Evolutionary conservation across 2,113 vertebrate species (phyloP).

Genomic region (Ariopsis seemanni): DNA sequence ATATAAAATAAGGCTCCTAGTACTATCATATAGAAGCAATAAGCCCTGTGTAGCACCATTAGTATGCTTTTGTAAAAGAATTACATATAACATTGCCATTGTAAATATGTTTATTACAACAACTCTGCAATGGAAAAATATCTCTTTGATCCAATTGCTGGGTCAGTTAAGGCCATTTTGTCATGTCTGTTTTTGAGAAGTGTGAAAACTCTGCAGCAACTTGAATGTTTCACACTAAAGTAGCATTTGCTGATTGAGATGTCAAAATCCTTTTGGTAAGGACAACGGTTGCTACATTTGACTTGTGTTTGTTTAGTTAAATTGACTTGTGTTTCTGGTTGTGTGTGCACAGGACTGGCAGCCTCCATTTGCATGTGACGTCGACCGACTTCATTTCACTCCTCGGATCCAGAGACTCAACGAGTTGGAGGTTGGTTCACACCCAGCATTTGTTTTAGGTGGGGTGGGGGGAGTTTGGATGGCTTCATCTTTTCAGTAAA

Average conservation of each 20-base stretch:
- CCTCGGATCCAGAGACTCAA: slow-evolving; percentile 97
- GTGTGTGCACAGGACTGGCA: slow-evolving; percentile 87
- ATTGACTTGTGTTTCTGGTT: slow-evolving; percentile 11
- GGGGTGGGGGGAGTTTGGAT: background rate
- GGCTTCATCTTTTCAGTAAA: background rate
- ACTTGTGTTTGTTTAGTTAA: slow-evolving; percentile 23
- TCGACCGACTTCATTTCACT: slow-evolving; percentile 96
- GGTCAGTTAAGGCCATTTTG: slow-evolving; percentile 1
- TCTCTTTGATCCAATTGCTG: background rate
- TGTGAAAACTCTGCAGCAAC: background rate
- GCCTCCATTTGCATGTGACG: slow-evolving; percentile 95
- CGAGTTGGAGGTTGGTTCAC: slow-evolving; percentile 87
- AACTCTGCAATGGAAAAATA: background rate
- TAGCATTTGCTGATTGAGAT: background rate
- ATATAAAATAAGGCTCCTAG: background rate
- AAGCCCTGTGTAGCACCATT: no score
- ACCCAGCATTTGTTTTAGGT: background rate
- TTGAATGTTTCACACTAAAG: background rate
- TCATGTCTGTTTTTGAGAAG: background rate
- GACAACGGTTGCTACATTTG: background rate
- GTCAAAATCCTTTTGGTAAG: background rate
- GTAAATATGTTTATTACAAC: background rate
- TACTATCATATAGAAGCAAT: background rate
- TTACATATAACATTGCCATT: background rate
- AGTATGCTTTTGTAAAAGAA: background rate